These are phyloP conservation scores for Tylochromis polylepis DNA, from an alignment of 2,113 vertebrate genomes.

Conservation along the genomic window DNA sequence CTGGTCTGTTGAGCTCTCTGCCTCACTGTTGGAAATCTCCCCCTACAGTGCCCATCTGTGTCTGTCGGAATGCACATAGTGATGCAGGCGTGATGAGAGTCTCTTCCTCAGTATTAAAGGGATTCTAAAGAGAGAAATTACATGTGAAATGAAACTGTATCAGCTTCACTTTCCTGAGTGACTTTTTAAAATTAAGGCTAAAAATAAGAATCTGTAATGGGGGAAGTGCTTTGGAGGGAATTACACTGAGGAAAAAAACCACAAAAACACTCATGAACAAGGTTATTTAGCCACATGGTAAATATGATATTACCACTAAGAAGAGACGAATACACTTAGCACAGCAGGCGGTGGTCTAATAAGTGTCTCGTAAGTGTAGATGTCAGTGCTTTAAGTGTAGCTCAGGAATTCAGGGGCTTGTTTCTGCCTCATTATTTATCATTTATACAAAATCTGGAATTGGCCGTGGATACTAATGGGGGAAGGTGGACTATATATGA, in stretches of 20 bases:
- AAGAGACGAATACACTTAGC: neutral
- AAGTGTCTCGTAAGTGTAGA: neutral
- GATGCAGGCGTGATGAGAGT: neutral
- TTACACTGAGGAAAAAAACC: neutral
- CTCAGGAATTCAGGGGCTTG: neutral
- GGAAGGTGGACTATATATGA: neutral
- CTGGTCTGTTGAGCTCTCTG: conserved; percentile 16
- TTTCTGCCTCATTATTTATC: neutral
- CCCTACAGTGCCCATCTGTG: conserved; percentile 40
- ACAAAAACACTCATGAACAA: neutral
- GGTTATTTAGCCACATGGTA: neutral
- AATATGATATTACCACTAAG: neutral
- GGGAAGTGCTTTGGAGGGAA: neutral
- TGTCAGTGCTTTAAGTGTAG: neutral
- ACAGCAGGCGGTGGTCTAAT: neutral
- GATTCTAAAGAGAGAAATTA: conserved; percentile 3
- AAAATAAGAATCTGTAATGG: neutral
- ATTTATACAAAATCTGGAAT: neutral
- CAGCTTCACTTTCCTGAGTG: neutral
- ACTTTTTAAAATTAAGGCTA: neutral
- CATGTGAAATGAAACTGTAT: neutral
- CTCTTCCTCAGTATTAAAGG: neutral
- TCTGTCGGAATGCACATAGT: conserved; percentile 1
- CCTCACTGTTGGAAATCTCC: conserved; percentile 7
- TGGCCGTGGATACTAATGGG: neutral